These are phyloP conservation scores for Ceraclea dissimilis DNA, from an alignment of 2,888 invertebrate species.

Conservation along the genomic window DNA sequence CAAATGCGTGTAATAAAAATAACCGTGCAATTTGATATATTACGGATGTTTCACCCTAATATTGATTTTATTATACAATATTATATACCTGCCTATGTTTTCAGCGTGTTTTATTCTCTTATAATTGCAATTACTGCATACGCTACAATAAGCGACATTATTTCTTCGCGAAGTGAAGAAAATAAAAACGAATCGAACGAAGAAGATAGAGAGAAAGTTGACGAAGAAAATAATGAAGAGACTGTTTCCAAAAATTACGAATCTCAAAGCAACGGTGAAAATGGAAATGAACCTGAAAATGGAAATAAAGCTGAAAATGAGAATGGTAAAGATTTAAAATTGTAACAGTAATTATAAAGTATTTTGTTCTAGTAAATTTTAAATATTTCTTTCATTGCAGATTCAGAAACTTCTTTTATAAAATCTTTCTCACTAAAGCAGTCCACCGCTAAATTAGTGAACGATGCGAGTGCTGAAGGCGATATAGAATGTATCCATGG, in stretches of 20 bases:
- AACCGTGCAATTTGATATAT: not conserved
- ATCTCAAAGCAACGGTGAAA: not conserved
- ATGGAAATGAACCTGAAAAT: not conserved
- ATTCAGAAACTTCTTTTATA: slow-evolving; percentile 10
- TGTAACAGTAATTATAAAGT: no score
- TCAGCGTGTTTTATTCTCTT: slow-evolving; percentile 41
- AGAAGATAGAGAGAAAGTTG: slow-evolving; percentile 27
- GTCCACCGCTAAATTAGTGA: slow-evolving; percentile 50
- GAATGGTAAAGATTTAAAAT: no score
- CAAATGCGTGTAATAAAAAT: no score
- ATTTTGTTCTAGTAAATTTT: not conserved
- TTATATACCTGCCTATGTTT: slow-evolving; percentile 26
- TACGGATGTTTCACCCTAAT: no score
- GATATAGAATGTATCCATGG: slow-evolving; percentile 66
- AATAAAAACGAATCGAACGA: slow-evolving; percentile 28
- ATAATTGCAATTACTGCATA: slow-evolving; percentile 38
- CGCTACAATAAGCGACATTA: slow-evolving; percentile 42
- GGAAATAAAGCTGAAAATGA: not conserved
- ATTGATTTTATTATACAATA: no score
- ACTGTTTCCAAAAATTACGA: slow-evolving; percentile 5
- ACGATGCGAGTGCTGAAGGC: slow-evolving; percentile 41
- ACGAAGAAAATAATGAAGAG: slow-evolving; percentile 12
- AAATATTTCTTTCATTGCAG: slow-evolving; percentile 4
- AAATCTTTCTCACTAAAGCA: slow-evolving; percentile 59
- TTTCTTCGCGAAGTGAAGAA: slow-evolving; percentile 27